Percentiles rank a stretch among this genome's conserved stretches.
These are phyloP conservation scores for Opisthocomus hoazin DNA, from an alignment of 2,113 vertebrate genomes.

Conservation along the genomic window DNA sequence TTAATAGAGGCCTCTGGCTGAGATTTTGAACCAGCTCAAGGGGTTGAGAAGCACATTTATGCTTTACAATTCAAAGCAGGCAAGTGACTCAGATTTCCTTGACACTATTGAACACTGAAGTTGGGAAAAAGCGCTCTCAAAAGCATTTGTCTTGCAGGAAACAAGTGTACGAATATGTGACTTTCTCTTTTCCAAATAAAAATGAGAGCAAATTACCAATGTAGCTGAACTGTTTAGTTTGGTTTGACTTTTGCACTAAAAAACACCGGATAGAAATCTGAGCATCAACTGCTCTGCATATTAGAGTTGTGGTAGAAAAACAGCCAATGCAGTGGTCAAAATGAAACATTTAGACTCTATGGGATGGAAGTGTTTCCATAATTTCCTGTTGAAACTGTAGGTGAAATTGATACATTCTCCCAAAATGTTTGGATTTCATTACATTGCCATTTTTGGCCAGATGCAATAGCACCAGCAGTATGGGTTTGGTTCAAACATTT, in stretches of 20 bases:
- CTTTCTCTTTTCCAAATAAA: not conserved
- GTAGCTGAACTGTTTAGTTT: not conserved
- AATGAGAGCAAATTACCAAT: not conserved
- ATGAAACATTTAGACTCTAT: not conserved
- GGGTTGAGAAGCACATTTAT: constrained; percentile 39
- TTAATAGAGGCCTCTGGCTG: constrained; percentile 33
- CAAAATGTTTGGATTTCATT: not conserved
- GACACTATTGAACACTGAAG: not conserved
- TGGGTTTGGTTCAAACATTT: not conserved
- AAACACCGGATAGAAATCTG: not conserved
- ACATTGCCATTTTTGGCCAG: not conserved
- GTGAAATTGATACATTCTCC: not conserved
- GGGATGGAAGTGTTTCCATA: not conserved
- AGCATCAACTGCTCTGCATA: not conserved
- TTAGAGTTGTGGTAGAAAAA: not conserved
- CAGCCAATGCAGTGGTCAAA: not conserved
- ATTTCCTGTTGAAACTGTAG: not conserved
- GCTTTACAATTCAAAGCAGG: not conserved
- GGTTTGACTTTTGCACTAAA: not conserved
- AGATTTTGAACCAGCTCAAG: not conserved
- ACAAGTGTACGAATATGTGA: fast-evolving
- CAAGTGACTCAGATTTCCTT: constrained; percentile 22
- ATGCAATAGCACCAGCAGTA: not conserved
- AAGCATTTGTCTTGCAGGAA: constrained; percentile 5
- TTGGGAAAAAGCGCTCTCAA: not conserved